Evolutionary conservation across 2,888 invertebrate genomes (phyloP), one percentile per base, ranked within the genome.

Genomic region (Patella caerulea): DNA sequence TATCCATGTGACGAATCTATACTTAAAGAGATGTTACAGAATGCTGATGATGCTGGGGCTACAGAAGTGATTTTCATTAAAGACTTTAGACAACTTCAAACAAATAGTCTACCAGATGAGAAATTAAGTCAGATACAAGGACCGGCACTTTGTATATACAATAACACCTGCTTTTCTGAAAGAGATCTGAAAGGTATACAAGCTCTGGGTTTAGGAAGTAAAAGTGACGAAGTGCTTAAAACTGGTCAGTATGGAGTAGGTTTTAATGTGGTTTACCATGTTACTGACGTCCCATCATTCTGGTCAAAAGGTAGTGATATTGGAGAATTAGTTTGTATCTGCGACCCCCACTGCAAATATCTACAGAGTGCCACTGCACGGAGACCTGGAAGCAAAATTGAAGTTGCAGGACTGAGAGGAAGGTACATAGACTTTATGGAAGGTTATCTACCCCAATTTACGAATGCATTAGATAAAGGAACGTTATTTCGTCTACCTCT

Each of bases 201-300:
- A 71, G 83, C 84, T 59, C 85, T 90, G 2, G 90, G 91, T 3
- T 83, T 85, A 54, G 90, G 91, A 5, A 88, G 88, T 77, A 90
- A 90, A 81, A 74, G 81, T n/a, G 79, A 82, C n/a, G 90, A 90
- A 78, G 85, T 88, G 5, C 82, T 86, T 76, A 89, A 89, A 78
- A 89, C 88, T 0, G 91, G 91, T 4, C 88, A 90, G 74, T 91
- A 88, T 84, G 91, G 91, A 45, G 88, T 91, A 29, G 91, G 91
- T 0, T 91, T 91, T 80, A 91, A 90, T 81, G 87, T 86, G 45
- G 91, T 91, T 7, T 91, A 91, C 80, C 88, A 90, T 80, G 73
- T 91, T 14, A 91, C 91, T 52, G 91, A 91, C 79, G 88, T 85
- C 0, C 91, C 91, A 1, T 87, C 89, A 34, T 90, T 91, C 81